Evolutionary conservation across 2,888 invertebrate species (phyloP), one percentile per base, ranked within the genome.

Genomic region (Chrysotoxum bicinctum): DNA sequence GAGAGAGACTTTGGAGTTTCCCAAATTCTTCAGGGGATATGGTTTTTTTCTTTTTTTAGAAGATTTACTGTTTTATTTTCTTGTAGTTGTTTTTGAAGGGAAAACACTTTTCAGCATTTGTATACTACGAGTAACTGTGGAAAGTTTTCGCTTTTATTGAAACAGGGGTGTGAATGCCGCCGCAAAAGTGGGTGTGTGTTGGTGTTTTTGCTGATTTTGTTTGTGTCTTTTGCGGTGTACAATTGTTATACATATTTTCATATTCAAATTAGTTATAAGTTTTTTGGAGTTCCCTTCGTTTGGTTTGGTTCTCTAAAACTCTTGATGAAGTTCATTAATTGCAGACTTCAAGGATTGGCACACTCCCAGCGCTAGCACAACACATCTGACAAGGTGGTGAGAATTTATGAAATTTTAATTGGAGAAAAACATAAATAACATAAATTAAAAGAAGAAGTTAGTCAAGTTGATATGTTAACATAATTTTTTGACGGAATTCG

Each of bases 261-360:
- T 68, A 83, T 83, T 78, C 82, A 83, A 83, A 83, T 74, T 66
- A 6, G 37, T 45, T 62, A 58, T 50, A 83, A 83, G 78, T 54
- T 73, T 81, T 56, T 62, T 35, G 37, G 52, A 69, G 45, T 3
- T 37, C 37, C 37, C 37, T 6, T n/a, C 14, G 9, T 8, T 37
- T 5, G 14, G 37, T 37, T 1, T 14, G n/a, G n/a, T n/a, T 37
- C 3, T 37, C 4, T 12, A 4, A 0, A 37, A 37, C 6, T 37
- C n/a, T 6, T 74, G 73, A 78, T 62, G 73, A 83, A 83, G 79
- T 78, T 83, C 83, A 83, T 70, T 83, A 74, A 83, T 83, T 83
- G 83, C 74, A 43, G 45, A 73, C 43, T 43, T 56, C 32, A 19
- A 8, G 68, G 21, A 32, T 40, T 30, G 30, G n/a, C n/a, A 23